phyloP scores from a whole-genome alignment of 2,113 vertebrate genomes.

The Macquaria ambigua region DNA sequence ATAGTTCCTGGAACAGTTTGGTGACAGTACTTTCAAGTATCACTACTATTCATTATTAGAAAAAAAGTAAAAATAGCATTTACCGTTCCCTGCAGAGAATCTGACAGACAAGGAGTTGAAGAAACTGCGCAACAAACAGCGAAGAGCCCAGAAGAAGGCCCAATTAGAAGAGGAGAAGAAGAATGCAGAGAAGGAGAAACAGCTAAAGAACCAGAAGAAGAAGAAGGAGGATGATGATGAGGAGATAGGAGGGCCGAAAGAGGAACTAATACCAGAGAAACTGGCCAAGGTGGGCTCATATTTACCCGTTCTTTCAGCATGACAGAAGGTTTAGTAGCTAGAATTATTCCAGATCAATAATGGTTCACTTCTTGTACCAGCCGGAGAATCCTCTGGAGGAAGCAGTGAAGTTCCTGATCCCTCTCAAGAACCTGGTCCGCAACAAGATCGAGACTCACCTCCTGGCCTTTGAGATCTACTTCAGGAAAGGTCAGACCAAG shows the following conservation, averaged over 20 bases:
- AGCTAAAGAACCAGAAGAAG: conserved; percentile 96
- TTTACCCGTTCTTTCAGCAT: not conserved
- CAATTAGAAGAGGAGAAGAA: conserved; percentile 96
- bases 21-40: not conserved
- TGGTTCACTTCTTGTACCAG: conserved; percentile 70
- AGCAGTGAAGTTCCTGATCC: conserved; percentile 96
- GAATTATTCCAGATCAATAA: not conserved
- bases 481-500: conserved; percentile 90
- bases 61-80: not conserved
- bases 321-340: not conserved
- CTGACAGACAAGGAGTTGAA: conserved; percentile 96
- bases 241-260: conserved; percentile 94
- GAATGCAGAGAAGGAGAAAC: conserved; percentile 95
- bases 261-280: conserved; percentile 95
- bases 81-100: conserved; percentile 83
- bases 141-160: conserved; percentile 95
- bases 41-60: not conserved
- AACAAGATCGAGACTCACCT: conserved; percentile 97
- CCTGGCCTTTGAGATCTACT: conserved; percentile 97
- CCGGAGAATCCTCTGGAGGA: conserved; percentile 95
- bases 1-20: not conserved
- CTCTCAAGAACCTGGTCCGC: conserved; percentile 91
- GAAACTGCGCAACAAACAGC: conserved; percentile 94
- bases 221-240: conserved; percentile 97
- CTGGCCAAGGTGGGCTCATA: conserved; percentile 86